A percentile compares a stretch with the other conserved stretches of the same genome.
Conservation (phyloP, 2,797 vertebrate genomes). For the Hydrolagus colliei region DNA sequence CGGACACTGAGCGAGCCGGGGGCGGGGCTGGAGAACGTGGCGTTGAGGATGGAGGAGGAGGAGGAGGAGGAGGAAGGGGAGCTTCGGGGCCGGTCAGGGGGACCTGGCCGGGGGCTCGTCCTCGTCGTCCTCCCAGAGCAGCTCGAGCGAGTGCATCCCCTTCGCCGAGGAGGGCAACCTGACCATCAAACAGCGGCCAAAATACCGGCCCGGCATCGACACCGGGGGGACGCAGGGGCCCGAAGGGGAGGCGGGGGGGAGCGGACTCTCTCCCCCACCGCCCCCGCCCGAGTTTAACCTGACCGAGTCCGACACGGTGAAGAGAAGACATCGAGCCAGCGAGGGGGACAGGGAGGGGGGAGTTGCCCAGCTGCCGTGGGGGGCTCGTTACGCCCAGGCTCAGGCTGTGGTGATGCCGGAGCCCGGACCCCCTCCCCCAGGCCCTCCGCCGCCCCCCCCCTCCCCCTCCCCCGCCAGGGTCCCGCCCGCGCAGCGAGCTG, state of each 20-base stretch:
- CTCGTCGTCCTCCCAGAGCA: slow-evolving; percentile 56
- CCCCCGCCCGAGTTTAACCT: slow-evolving; percentile 78
- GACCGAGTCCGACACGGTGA: slow-evolving; percentile 84
- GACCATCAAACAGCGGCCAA: slow-evolving; percentile 86
- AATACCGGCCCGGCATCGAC: slow-evolving; percentile 42
- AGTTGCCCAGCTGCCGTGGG: not conserved
- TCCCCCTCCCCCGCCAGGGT: too few species aligned
- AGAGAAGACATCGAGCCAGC: slow-evolving; percentile 73
- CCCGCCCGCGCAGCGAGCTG: not conserved
- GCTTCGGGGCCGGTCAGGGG: not conserved
- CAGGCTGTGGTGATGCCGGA: slow-evolving; percentile 39
- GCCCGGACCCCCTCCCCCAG: not conserved
- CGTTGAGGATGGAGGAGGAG: slow-evolving; percentile 33
- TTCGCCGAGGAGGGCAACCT: slow-evolving; percentile 90
- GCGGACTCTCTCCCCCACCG: not conserved
- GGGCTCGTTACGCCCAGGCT: slow-evolving; percentile 40
- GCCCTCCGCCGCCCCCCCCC: not conserved
- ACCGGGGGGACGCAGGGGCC: not conserved
- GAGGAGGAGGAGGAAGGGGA: slow-evolving; percentile 43
- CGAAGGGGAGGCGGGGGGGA: not conserved
- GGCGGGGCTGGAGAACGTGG: slow-evolving; percentile 32
- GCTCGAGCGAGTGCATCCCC: slow-evolving; percentile 69
- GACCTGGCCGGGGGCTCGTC: too few species aligned
- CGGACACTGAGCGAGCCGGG: slow-evolving; percentile 69
- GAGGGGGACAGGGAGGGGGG: slow-evolving; percentile 63